Base-by-base conservation (phyloP, 2,888 invertebrate species). In the Mythimna pallens region DNA sequence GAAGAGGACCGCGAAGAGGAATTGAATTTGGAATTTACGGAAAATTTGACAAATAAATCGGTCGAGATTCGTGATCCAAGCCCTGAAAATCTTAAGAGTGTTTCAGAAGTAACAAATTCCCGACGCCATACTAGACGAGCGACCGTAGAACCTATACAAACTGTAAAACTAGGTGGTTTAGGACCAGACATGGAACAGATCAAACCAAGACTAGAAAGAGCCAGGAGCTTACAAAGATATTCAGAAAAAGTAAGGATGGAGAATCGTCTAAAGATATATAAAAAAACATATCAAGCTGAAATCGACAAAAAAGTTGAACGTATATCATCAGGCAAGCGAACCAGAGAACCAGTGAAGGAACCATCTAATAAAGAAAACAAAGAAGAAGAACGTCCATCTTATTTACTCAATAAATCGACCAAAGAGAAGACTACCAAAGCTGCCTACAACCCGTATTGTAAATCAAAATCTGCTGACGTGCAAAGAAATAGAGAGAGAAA, bases 201-300 rank as follows among this genome's bases (percentile, higher is more conserved):
- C 20, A 94, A 92, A 81, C 96, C 96, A 25, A 91, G 95, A 73
- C 81, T 96, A 57, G 95, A 96, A 83, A 91, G 96, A 90, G 96
- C 96, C 63, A 90, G 94, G 81, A 95, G 96, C 69, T 90, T 96
- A 40, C 96, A 96, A 86, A 92, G 96, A 81, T 96, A 96, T 86
- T 96, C 96, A 3, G 96, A 96, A 87, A 95, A 93, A 79, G 94
- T 96, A 0, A 91, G 96, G 82, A 95, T 95, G 94, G 95, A 94
- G 87, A 96, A 96, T 79, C 90, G 95, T 30, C 85, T 95, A 4
- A 93, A 88, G 87, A 95, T 96, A 78, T 96, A 96, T 73, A 96
- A 94, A 82, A 94, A 91, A 66, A 89, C 92, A 0, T 79, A 92
- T 40, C 90, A 94, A 87, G 86, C 83, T 54, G 93, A 94, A 36